phyloP scores from a whole-genome alignment of 1,140 invertebrate species.

The Asbolus verrucosus region DNA sequence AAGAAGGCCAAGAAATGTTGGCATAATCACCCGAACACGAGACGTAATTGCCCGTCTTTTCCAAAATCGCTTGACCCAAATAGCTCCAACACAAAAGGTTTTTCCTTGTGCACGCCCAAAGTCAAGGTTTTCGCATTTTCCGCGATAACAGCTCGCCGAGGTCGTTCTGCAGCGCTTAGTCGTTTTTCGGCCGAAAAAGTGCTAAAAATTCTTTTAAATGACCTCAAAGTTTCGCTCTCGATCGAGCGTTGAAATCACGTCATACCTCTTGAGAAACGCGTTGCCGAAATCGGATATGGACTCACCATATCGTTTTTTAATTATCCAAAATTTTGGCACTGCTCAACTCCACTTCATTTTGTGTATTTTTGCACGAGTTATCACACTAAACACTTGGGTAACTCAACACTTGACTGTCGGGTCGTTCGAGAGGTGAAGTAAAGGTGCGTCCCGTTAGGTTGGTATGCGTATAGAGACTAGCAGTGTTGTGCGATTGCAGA shows the following conservation, averaged over 20 bases:
- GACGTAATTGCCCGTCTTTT: not conserved
- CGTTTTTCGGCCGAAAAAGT: too few relatives aligned
- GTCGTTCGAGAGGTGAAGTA: slow-evolving; percentile 56
- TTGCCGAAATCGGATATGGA: slow-evolving; percentile 8
- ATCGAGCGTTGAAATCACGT: slow-evolving; percentile 49
- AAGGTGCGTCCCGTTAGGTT: slow-evolving; percentile 60
- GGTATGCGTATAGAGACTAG: slow-evolving; percentile 50
- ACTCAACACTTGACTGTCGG: slow-evolving; percentile 51
- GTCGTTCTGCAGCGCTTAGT: too few relatives aligned
- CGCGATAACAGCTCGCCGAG: slow-evolving; percentile 16
- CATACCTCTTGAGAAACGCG: slow-evolving; percentile 11
- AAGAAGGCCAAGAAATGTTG: too few relatives aligned
- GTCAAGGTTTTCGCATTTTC: slow-evolving; percentile 27
- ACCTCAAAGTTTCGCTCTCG: slow-evolving; percentile 29
- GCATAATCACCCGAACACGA: too few relatives aligned
- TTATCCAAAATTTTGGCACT: slow-evolving; percentile 28
- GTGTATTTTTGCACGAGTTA: slow-evolving; percentile 18
- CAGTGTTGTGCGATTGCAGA: slow-evolving; percentile 21
- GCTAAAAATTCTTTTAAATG: too few relatives aligned
- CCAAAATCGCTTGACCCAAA: slow-evolving; percentile 2
- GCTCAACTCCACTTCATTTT: not conserved
- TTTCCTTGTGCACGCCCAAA: slow-evolving; percentile 22
- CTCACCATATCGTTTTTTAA: slow-evolving; percentile 18
- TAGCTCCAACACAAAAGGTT: not conserved
- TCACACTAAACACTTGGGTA: slow-evolving; percentile 45